These are phyloP conservation scores for Ryuthela nishihirai DNA, from an alignment of 2,888 invertebrate genomes.

Conservation along the genomic window DNA sequence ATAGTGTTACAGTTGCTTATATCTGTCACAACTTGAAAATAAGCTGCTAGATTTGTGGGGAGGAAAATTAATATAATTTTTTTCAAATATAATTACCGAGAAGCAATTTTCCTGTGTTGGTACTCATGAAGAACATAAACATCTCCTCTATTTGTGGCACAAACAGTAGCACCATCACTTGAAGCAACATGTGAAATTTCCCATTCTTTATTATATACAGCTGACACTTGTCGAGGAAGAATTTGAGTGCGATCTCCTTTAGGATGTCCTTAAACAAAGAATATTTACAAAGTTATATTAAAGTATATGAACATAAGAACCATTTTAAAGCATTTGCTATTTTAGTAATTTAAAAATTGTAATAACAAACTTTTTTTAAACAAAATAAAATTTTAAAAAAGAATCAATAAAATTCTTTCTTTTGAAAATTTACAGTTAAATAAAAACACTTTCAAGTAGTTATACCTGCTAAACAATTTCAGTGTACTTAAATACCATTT, in stretches of 20 bases:
- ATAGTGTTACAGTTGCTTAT: too few relatives aligned
- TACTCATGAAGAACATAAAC: constrained; percentile 67
- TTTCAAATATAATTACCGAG: constrained; percentile 53
- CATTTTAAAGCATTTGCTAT: not conserved
- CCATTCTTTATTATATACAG: constrained; percentile 52
- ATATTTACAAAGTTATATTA: not conserved
- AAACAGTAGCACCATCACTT: constrained; percentile 65
- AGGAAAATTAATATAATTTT: too few relatives aligned
- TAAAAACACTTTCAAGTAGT: too few relatives aligned
- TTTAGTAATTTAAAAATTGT: not conserved
- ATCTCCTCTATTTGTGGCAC: constrained; percentile 63
- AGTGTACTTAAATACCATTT: too few relatives aligned
- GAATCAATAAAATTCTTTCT: too few relatives aligned
- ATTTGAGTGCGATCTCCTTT: constrained; percentile 50
- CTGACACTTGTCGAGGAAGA: constrained; percentile 49
- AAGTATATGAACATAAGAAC: not conserved
- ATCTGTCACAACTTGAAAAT: too few relatives aligned
- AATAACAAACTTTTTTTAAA: not conserved
- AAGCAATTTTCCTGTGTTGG: constrained; percentile 65
- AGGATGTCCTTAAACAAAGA: constrained; percentile 56
- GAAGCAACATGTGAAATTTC: constrained; percentile 58
- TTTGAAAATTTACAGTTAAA: too few relatives aligned
- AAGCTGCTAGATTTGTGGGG: too few relatives aligned
- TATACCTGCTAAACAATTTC: too few relatives aligned
- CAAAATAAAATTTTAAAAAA: not conserved